Conservation (phyloP, 92 coral and sea anemone species). For the Zoanthus sansibaricus region DNA sequence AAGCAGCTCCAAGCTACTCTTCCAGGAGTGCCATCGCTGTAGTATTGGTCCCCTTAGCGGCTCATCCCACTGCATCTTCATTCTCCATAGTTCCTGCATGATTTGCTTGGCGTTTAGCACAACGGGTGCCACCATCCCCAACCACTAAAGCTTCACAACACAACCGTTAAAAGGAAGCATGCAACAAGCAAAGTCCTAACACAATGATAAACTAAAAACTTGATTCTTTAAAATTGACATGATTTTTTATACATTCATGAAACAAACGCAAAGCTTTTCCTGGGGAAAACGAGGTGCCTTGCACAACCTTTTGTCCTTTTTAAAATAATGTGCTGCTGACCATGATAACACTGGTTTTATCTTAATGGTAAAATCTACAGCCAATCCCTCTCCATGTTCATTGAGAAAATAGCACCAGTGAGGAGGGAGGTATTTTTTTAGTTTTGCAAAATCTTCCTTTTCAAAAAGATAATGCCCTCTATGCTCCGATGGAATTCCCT, state of each 20-base stretch:
- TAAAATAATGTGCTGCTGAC: conserved; percentile 31
- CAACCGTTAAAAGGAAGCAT: too few species aligned
- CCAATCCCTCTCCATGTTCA: conserved; percentile 57
- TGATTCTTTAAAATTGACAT: not conserved
- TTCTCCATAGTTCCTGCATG: too few species aligned
- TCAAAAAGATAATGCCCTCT: conserved; percentile 55
- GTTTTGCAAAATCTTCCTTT: conserved; percentile 46
- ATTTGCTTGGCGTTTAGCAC: too few species aligned
- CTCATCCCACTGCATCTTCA: too few species aligned
- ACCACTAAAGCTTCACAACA: too few species aligned
- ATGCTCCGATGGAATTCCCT: conserved; percentile 59
- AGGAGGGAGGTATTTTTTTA: conserved; percentile 51
- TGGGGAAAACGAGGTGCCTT: conserved; percentile 58
- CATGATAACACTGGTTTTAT: conserved; percentile 55
- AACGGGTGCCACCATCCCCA: too few species aligned
- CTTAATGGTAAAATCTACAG: conserved; percentile 60
- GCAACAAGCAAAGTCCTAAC: too few species aligned
- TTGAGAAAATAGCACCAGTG: conserved; percentile 62
- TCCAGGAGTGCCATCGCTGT: too few species aligned
- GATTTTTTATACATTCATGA: not conserved
- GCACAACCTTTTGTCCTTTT: conserved; percentile 23
- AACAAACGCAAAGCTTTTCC: conserved; percentile 50
- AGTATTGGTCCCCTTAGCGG: too few species aligned
- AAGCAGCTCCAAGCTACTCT: too few species aligned
- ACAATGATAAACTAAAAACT: too few species aligned